Evolutionary conservation across 2,113 vertebrate genomes (phyloP).

Genomic region (Forbesichthys agassizii): DNA sequence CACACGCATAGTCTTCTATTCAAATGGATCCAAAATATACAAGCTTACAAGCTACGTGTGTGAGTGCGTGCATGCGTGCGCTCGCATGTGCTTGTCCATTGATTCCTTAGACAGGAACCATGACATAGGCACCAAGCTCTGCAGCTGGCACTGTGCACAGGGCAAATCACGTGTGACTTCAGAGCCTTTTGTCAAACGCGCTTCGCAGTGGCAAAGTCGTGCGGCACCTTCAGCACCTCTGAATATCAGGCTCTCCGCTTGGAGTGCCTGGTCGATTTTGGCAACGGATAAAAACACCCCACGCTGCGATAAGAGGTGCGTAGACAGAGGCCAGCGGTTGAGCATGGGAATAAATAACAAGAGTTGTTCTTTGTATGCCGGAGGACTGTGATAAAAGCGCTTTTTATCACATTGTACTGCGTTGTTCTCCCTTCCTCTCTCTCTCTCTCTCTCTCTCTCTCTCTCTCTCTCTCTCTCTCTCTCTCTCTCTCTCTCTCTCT

Average conservation of each 20-base stretch:
- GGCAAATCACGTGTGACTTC: background rate
- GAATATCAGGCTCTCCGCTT: background rate
- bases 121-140: too few species aligned
- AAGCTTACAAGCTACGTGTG: too few species aligned
- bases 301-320: conserved; percentile 21
- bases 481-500: background rate
- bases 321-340: background rate
- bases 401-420: background rate
- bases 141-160: too few species aligned
- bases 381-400: conserved; percentile 11
- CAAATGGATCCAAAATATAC: too few species aligned
- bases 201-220: background rate
- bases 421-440: background rate
- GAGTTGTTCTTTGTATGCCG: conserved; percentile 2
- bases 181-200: background rate
- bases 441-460: conserved; percentile 1
- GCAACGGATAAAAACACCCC: conserved; percentile 8
- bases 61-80: too few species aligned
- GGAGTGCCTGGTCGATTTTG: background rate
- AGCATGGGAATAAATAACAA: background rate
- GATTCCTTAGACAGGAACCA: background rate
- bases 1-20: too few species aligned
- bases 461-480: background rate
- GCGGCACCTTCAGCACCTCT: background rate
- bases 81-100: background rate